These are phyloP conservation scores for Phainopepla nitens DNA, from an alignment of 2,113 vertebrate species.

Conservation along the genomic window DNA sequence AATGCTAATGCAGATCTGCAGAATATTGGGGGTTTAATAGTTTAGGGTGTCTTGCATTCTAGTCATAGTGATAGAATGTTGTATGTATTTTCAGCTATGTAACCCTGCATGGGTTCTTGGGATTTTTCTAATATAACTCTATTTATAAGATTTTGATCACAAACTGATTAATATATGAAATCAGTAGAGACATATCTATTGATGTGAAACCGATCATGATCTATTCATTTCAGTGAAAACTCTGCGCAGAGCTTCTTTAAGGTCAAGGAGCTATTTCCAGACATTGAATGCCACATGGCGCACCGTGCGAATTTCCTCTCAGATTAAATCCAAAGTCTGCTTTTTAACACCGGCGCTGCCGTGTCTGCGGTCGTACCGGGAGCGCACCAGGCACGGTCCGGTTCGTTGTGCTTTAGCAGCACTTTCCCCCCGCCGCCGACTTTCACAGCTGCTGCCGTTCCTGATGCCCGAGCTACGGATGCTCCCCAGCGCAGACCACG, in stretches of 20 bases:
- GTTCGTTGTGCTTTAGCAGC: too few relatives aligned
- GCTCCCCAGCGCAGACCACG: neutral
- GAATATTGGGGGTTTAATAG: neutral
- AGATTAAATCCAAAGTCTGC: neutral
- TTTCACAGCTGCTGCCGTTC: neutral
- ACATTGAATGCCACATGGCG: neutral
- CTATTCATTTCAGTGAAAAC: neutral
- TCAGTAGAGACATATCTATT: fast-evolving
- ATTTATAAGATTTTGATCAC: neutral
- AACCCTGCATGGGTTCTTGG: neutral
- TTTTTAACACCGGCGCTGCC: neutral
- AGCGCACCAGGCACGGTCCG: fast-evolving
- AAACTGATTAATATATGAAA: neutral
- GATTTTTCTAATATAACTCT: neutral
- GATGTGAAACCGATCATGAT: neutral
- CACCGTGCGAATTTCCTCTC: neutral
- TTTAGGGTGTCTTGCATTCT: neutral
- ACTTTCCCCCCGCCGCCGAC: neutral
- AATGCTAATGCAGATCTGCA: neutral
- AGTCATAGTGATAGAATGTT: neutral
- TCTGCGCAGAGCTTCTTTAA: neutral
- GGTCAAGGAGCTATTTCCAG: fast-evolving
- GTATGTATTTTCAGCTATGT: neutral
- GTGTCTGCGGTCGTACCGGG: fast-evolving
- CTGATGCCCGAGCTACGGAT: fast-evolving